Evolutionary conservation across 2,888 invertebrate genomes (phyloP).

Genomic region (Axea sp.): DNA sequence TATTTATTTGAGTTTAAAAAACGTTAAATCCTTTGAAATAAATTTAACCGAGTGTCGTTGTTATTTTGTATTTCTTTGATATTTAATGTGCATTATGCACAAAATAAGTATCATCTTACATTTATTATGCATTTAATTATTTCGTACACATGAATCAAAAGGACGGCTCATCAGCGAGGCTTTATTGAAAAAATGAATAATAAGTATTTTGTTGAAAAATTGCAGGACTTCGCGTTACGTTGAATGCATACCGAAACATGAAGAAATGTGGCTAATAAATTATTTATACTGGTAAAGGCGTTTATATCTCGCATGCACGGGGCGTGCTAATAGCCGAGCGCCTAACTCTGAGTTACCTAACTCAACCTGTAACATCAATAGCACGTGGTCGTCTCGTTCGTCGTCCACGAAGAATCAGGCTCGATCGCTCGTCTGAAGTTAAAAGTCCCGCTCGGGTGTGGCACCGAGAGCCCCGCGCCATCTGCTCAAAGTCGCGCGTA

Average conservation of each 20-base stretch:
- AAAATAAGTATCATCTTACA: too few species aligned
- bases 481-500: conserved; percentile 57
- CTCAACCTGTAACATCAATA: conserved; percentile 66
- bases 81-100: too few species aligned
- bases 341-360: conserved; percentile 60
- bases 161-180: too few species aligned
- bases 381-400: conserved; percentile 70
- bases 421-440: conserved; percentile 28
- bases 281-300: conserved; percentile 53
- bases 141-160: not conserved
- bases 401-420: conserved; percentile 63
- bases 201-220: conserved; percentile 10
- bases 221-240: conserved; percentile 17
- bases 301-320: conserved; percentile 51
- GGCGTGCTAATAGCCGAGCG: conserved; percentile 65
- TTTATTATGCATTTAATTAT: too few species aligned
- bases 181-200: conserved; percentile 44
- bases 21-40: too few species aligned
- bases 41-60: too few species aligned
- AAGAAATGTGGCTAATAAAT: conserved; percentile 48
- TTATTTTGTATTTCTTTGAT: too few species aligned
- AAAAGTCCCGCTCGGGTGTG: conserved; percentile 73
- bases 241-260: conserved; percentile 25
- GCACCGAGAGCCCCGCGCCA: conserved; percentile 73
- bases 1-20: too few species aligned